Conservation (phyloP, 2,888 invertebrate genomes). For the Kuschelorhynchus macadamiae region DNA sequence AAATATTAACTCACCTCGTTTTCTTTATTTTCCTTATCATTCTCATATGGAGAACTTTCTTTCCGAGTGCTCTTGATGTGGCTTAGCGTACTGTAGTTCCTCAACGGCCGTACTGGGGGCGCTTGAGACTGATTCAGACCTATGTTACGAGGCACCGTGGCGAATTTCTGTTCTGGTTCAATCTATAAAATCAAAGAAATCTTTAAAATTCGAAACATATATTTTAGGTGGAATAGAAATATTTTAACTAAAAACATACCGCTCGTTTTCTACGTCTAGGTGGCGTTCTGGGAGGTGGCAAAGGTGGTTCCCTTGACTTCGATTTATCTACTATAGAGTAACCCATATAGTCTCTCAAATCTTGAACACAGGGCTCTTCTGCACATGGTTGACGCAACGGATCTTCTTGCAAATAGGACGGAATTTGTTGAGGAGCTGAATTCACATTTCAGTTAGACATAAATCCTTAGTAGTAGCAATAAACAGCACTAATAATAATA, state of each 20-base stretch:
- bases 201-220: no score
- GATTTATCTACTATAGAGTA: constrained; percentile 86
- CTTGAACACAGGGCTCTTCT: constrained; percentile 65
- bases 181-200: no score
- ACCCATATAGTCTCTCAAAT: constrained; percentile 70
- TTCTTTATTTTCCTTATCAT: constrained; percentile 68
- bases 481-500: no score
- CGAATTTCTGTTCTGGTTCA: constrained; percentile 74
- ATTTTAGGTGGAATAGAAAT: no score
- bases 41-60: constrained; percentile 52
- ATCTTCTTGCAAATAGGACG: constrained; percentile 54
- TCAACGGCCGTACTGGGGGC: constrained; percentile 73
- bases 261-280: constrained; percentile 67
- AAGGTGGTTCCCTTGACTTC: constrained; percentile 66
- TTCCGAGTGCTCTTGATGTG: constrained; percentile 68
- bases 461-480: not conserved
- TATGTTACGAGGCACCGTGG: constrained; percentile 75
- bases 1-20: constrained; percentile 57
- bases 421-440: constrained; percentile 9
- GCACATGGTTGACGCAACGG: constrained; percentile 58
- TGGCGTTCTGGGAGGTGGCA: constrained; percentile 75
- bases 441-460: no score
- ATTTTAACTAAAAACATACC: no score
- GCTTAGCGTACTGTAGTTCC: constrained; percentile 76
- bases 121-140: constrained; percentile 63